Evolutionary conservation across 2,888 invertebrate species (phyloP).

Genomic region (Celastrina argiolus): DNA sequence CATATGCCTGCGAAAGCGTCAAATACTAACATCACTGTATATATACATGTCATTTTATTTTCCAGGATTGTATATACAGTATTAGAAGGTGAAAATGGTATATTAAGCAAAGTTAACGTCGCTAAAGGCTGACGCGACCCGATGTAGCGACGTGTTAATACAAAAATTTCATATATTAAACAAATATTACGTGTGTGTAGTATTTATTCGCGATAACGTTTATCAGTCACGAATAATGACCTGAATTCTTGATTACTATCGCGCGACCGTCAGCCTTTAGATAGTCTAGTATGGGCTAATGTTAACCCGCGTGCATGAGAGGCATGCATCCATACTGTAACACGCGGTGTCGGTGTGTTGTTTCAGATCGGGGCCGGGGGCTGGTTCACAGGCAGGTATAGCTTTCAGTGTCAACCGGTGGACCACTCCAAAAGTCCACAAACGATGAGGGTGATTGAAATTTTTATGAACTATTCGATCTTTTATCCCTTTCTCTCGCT

Average conservation of each 20-base stretch:
- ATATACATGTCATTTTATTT: slow-evolving; percentile 54
- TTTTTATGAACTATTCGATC: slow-evolving; percentile 36
- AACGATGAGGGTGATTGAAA: slow-evolving; percentile 91
- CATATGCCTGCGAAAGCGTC: slow-evolving; percentile 38
- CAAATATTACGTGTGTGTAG: background rate
- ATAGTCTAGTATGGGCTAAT: slow-evolving; percentile 5
- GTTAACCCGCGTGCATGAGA: slow-evolving; percentile 22
- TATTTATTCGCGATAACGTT: background rate
- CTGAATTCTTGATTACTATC: background rate
- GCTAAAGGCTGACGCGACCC: slow-evolving; percentile 16
- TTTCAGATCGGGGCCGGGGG: slow-evolving; percentile 93
- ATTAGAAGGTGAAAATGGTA: slow-evolving; percentile 36
- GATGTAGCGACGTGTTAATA: background rate
- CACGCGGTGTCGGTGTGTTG: slow-evolving; percentile 72
- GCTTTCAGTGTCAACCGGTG: slow-evolving; percentile 96
- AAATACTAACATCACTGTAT: slow-evolving; percentile 67
- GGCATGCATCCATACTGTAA: slow-evolving; percentile 36
- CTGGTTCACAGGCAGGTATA: slow-evolving; percentile 97
- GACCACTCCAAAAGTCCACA: slow-evolving; percentile 95
- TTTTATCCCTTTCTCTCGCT: slow-evolving; percentile 20
- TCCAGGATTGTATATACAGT: slow-evolving; percentile 51
- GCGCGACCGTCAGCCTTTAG: slow-evolving; percentile 10
- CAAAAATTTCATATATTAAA: background rate
- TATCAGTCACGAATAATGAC: slow-evolving; percentile 6
- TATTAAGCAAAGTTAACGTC: slow-evolving; percentile 23